phyloP scores from a whole-genome alignment of 2,797 vertebrate species.

The Apogon talboti region DNA sequence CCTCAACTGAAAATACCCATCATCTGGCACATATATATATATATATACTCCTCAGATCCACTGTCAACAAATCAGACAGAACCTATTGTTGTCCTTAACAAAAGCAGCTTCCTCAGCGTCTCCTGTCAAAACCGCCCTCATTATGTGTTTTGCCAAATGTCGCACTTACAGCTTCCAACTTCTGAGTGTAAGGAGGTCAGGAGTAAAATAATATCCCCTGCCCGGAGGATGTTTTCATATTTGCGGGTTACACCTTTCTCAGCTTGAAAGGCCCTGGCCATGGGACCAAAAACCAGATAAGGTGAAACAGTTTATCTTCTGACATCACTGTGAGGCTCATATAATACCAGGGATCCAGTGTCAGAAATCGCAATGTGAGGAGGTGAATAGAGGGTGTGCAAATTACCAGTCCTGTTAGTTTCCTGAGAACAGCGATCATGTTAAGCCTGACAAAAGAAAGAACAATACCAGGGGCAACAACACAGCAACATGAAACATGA shows the following conservation, averaged over 20 bases:
- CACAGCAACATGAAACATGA: constrained; percentile 5
- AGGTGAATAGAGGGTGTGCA: not conserved
- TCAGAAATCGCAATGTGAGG: not conserved
- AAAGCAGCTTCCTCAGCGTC: constrained; percentile 9
- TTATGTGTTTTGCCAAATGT: not conserved
- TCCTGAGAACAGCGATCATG: constrained; percentile 4
- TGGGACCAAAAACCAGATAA: not conserved
- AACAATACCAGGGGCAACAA: constrained; percentile 14
- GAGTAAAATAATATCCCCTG: constrained; percentile 21
- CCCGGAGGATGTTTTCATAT: constrained; percentile 32
- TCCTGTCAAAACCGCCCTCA: not conserved
- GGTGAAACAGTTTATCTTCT: not conserved
- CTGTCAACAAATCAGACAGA: not conserved
- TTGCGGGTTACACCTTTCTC: constrained; percentile 17
- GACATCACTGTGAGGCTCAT: not conserved
- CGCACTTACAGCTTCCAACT: not conserved
- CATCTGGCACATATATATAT: not conserved
- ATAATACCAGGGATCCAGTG: constrained; percentile 18
- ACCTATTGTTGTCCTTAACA: constrained; percentile 36
- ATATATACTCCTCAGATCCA: constrained; percentile 11
- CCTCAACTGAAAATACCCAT: not conserved
- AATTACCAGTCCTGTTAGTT: not conserved
- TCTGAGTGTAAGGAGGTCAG: constrained; percentile 9
- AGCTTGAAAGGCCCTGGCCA: constrained; percentile 19
- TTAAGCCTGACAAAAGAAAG: constrained; percentile 16